Percentiles rank a stretch among this genome's conserved stretches.
Conservation (phyloP, 2,888 invertebrate genomes). For the Eubasilissa splendida region DNA sequence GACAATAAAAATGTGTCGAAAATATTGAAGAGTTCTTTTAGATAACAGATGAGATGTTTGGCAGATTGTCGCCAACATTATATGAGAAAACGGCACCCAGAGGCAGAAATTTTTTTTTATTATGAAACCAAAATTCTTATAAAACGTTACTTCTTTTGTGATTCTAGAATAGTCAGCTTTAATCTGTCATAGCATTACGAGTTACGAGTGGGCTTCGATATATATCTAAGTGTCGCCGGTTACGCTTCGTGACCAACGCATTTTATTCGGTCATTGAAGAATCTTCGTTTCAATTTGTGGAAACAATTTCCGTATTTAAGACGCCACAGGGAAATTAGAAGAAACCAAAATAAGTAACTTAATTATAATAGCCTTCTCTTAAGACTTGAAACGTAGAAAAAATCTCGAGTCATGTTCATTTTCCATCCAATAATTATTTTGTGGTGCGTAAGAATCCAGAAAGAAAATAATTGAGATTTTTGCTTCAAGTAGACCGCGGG, state of each 20-base stretch:
- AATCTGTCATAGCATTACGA: no score
- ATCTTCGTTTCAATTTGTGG: conserved; percentile 55
- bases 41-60: no score
- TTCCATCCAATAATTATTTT: conserved; percentile 75
- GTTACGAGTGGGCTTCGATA: neutral
- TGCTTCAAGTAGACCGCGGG: conserved; percentile 56
- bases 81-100: no score
- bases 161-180: no score
- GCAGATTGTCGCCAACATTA: no score
- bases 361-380: conserved; percentile 58
- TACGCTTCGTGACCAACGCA: conserved; percentile 31
- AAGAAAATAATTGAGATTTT: conserved; percentile 66
- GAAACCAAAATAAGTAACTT: conserved; percentile 57
- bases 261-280: conserved; percentile 47
- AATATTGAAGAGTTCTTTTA: no score
- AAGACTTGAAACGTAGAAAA: conserved; percentile 57
- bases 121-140: no score
- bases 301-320: conserved; percentile 56
- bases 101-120: no score
- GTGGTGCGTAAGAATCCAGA: conserved; percentile 71
- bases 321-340: conserved; percentile 70
- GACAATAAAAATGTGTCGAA: no score
- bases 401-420: conserved; percentile 66
- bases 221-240: conserved; percentile 10
- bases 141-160: no score